These are phyloP conservation scores for Piaya cayana DNA, from an alignment of 2,113 vertebrate genomes.

Conservation along the genomic window DNA sequence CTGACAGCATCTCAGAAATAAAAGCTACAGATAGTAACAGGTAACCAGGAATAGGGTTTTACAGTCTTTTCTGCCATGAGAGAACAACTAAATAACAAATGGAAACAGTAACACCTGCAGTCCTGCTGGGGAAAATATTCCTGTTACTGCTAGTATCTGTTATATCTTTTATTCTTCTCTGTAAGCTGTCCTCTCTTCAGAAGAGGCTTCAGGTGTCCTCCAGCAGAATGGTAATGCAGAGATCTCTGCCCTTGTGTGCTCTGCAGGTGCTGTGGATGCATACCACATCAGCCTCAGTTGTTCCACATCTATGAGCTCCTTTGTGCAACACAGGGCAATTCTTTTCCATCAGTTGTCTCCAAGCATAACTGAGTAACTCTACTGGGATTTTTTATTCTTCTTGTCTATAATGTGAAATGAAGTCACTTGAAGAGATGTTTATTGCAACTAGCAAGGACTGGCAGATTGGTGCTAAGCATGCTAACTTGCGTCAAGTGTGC, in stretches of 20 bases:
- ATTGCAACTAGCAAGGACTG: not conserved
- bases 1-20: not conserved
- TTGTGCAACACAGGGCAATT: not conserved
- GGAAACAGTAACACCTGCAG: not conserved
- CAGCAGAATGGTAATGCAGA: not conserved
- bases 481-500: not conserved
- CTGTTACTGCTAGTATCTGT: not conserved
- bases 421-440: not conserved
- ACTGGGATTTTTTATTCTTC: not conserved
- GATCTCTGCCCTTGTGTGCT: fast-evolving
- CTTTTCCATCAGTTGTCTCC: not conserved
- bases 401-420: not conserved
- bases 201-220: not conserved
- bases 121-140: not conserved
- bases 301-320: not conserved
- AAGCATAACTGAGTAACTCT: not conserved
- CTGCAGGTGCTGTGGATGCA: fast-evolving
- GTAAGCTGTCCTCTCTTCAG: not conserved
- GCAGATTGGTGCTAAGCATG: not conserved
- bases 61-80: not conserved
- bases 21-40: not conserved
- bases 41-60: not conserved
- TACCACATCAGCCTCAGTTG: not conserved
- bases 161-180: not conserved
- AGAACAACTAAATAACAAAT: not conserved